Conservation (phyloP, 2,888 invertebrate genomes). For the Arenicola marina region DNA sequence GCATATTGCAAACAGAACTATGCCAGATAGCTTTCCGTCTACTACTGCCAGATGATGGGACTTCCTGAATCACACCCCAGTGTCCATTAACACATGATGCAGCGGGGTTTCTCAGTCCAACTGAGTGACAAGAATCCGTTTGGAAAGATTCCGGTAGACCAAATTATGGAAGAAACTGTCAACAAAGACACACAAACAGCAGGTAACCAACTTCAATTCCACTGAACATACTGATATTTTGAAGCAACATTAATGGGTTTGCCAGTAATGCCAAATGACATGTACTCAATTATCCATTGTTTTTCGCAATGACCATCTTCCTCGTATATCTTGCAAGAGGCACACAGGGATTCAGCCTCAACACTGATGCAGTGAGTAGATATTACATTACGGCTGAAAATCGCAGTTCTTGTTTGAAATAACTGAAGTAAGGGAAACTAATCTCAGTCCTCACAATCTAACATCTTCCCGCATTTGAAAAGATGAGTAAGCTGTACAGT, state of each 20-base stretch:
- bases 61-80: constrained; percentile 20
- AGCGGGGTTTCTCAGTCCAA: constrained; percentile 30
- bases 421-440: constrained; percentile 7
- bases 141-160: constrained; percentile 31
- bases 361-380: too few relatives aligned
- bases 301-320: too few relatives aligned
- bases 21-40: constrained; percentile 27
- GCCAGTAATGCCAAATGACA: too few relatives aligned
- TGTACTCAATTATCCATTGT: too few relatives aligned
- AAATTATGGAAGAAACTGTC: constrained; percentile 14
- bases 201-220: too few relatives aligned
- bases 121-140: constrained; percentile 24
- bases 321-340: too few relatives aligned
- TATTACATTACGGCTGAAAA: constrained; percentile 18
- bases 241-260: too few relatives aligned
- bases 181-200: constrained; percentile 21
- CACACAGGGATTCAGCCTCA: too few relatives aligned
- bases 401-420: constrained; percentile 3
- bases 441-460: neutral
- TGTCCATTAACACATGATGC: constrained; percentile 2
- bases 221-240: too few relatives aligned
- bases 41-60: constrained; percentile 25
- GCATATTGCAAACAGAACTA: constrained; percentile 36
- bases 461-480: neutral
- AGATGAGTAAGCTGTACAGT: neutral